Conservation (phyloP, 2,113 vertebrate genomes). For the Theropithecus gelada region DNA sequence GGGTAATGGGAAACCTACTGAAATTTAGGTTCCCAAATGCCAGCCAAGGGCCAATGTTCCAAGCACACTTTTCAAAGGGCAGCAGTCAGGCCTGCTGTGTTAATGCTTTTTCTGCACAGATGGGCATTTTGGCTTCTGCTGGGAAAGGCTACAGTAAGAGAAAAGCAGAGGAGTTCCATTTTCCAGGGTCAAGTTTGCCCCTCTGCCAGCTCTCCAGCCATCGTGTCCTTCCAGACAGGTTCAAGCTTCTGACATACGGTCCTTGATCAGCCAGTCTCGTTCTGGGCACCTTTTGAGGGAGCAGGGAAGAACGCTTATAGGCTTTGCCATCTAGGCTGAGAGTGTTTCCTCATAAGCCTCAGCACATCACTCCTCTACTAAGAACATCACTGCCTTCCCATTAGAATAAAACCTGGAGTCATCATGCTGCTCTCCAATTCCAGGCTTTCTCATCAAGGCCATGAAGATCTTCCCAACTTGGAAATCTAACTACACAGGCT, state of each 20-base stretch:
- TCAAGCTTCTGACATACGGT: neutral
- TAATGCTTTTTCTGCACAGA: neutral
- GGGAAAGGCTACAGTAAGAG: neutral
- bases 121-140: neutral
- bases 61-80: neutral
- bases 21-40: neutral
- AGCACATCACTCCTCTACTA: neutral
- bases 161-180: neutral
- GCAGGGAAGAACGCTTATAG: neutral
- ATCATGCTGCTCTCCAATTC: neutral
- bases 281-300: neutral
- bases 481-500: neutral
- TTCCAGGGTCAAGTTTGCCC: neutral
- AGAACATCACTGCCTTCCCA: accelerated
- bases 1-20: neutral
- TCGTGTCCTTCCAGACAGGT: neutral
- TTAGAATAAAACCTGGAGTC: neutral
- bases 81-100: no score
- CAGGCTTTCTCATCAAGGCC: no score
- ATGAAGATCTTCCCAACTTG: no score
- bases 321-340: neutral
- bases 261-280: neutral
- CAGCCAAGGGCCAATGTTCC: neutral
- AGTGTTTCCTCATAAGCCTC: neutral
- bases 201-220: neutral